These are phyloP conservation scores for Lophotriccus pileatus DNA, from an alignment of 2,797 vertebrate species.

Conservation along the genomic window DNA sequence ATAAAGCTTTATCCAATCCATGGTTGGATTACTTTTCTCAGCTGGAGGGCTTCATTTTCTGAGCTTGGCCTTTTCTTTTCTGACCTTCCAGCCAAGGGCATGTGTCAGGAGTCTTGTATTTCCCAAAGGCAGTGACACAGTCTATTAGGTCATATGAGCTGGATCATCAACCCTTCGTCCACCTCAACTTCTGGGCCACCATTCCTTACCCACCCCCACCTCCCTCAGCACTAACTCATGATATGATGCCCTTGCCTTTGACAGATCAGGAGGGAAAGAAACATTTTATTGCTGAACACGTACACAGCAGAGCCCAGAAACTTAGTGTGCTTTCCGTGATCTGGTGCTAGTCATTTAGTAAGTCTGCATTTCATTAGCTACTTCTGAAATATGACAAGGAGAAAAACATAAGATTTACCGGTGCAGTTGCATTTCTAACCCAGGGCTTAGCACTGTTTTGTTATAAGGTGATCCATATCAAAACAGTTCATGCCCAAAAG, in stretches of 20 bases:
- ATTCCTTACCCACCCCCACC: slow-evolving; percentile 25
- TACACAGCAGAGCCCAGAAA: slow-evolving; percentile 29
- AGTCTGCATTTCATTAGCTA: slow-evolving; percentile 50
- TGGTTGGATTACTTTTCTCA: slow-evolving; percentile 64
- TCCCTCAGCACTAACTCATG: not conserved
- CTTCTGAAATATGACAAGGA: slow-evolving; percentile 9
- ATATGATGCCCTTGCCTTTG: slow-evolving; percentile 16
- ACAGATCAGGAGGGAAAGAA: slow-evolving; percentile 12
- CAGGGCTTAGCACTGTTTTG: not conserved
- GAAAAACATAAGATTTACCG: slow-evolving; percentile 14
- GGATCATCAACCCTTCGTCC: slow-evolving; percentile 31
- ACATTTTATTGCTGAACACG: slow-evolving; percentile 49
- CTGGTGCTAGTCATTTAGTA: slow-evolving; percentile 15
- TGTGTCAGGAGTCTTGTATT: slow-evolving; percentile 41
- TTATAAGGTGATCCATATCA: slow-evolving; percentile 6
- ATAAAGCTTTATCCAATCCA: slow-evolving; percentile 33
- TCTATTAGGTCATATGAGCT: slow-evolving; percentile 52
- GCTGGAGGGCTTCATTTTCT: slow-evolving; percentile 54
- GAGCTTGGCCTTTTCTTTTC: slow-evolving; percentile 58
- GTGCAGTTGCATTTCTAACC: not conserved
- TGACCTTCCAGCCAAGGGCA: slow-evolving; percentile 71
- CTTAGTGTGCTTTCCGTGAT: not conserved
- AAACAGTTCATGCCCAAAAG: not conserved
- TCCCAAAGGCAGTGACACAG: slow-evolving; percentile 67
- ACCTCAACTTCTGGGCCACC: slow-evolving; percentile 55